Conservation (phyloP, 2,888 invertebrate genomes). For the Diadegma fenestrale region DNA sequence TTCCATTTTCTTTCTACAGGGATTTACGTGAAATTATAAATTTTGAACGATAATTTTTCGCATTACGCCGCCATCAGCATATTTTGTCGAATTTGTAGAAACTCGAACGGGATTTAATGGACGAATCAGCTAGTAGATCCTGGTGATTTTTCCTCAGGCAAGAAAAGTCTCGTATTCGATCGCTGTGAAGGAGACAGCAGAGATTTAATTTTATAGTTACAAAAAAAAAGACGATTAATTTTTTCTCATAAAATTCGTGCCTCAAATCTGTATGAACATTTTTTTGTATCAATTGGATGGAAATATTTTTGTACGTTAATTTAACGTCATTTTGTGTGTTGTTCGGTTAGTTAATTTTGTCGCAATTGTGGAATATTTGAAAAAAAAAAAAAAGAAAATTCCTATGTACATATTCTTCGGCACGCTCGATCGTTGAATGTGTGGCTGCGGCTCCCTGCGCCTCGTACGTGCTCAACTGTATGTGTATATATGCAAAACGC, state of each 20-base stretch:
- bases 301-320: conserved; percentile 7
- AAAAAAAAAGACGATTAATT: too few species aligned
- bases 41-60: conserved; percentile 22
- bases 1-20: background rate
- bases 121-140: conserved; percentile 50
- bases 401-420: conserved; percentile 22
- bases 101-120: conserved; percentile 34
- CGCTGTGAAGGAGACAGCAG: background rate
- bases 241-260: too few species aligned
- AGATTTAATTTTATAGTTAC: conserved; percentile 10
- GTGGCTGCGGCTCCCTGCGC: conserved; percentile 40
- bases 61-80: conserved; percentile 4
- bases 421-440: conserved; percentile 24
- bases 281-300: background rate
- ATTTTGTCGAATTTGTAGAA: conserved; percentile 37
- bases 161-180: background rate
- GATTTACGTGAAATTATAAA: conserved; percentile 3
- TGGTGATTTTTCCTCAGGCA: conserved; percentile 47
- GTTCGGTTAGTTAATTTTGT: background rate
- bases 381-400: background rate
- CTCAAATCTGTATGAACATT: too few species aligned
- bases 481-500: conserved; percentile 63
- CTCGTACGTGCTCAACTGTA: conserved; percentile 44
- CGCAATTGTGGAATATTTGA: background rate
- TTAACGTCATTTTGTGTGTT: background rate